phyloP scores from a whole-genome alignment of 2,113 vertebrate genomes.

The Colinus virginianus region DNA sequence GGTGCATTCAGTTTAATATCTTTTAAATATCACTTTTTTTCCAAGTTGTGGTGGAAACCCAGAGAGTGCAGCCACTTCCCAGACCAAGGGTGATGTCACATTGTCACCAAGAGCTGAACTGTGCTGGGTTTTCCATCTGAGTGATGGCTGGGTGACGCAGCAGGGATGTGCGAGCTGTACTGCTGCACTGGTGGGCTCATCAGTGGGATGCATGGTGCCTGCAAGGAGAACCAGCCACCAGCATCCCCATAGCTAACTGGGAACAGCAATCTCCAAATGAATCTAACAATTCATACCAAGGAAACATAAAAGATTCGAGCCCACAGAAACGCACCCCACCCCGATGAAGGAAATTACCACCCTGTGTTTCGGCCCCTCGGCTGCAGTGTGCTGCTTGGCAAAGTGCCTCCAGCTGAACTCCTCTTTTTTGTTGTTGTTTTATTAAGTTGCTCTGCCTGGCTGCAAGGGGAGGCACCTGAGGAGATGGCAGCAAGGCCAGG shows the following conservation, averaged over 20 bases:
- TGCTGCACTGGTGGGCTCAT: background rate
- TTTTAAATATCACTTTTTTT: background rate
- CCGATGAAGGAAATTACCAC: constrained; percentile 6
- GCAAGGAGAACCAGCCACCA: background rate
- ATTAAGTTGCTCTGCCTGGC: background rate
- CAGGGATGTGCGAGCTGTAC: background rate
- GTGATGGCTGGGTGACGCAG: background rate
- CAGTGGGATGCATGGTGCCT: background rate
- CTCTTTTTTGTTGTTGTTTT: background rate
- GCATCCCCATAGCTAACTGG: background rate
- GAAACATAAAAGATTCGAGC: constrained; percentile 37
- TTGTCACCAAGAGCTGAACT: background rate
- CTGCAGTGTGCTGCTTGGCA: background rate
- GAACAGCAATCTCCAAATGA: constrained; percentile 29
- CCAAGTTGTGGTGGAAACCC: background rate
- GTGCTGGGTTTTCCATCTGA: background rate
- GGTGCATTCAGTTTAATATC: background rate
- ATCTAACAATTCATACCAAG: constrained; percentile 28
- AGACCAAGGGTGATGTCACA: background rate
- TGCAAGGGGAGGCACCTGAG: background rate
- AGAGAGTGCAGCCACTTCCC: background rate
- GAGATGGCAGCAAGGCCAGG: background rate
- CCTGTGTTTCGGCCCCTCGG: background rate
- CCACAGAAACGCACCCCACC: constrained; percentile 49
- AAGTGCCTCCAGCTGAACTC: background rate